Conservation (phyloP, 2,888 invertebrate genomes). For the Lottia scabra region DNA sequence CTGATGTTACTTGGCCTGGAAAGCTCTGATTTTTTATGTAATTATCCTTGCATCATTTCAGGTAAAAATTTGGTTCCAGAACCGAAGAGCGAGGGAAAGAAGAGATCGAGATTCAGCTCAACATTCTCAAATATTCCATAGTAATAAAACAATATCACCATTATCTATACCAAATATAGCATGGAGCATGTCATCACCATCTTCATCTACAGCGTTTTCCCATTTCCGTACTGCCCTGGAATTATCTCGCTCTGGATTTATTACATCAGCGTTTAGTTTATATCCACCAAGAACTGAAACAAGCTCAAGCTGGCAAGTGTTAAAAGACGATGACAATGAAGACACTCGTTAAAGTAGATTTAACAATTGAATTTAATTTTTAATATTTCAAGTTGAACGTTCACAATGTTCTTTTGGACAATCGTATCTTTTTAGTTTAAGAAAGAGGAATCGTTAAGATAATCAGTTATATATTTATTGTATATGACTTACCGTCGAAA, state of each 20-base stretch:
- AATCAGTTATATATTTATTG: no score
- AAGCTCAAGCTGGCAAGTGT: background rate
- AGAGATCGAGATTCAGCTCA: conserved; percentile 57
- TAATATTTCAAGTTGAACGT: no score
- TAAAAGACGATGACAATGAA: background rate
- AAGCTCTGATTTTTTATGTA: no score
- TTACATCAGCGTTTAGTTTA: conserved; percentile 28
- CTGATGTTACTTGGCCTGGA: no score
- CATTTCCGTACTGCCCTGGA: conserved; percentile 15
- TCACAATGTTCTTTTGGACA: no score
- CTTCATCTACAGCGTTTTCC: background rate
- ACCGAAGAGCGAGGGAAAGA: conserved; percentile 65
- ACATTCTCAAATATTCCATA: conserved; percentile 15
- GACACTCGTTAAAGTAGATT: background rate
- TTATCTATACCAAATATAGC: conserved; percentile 33
- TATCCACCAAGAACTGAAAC: conserved; percentile 10
- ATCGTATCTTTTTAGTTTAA: no score
- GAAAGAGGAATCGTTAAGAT: no score
- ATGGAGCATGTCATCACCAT: conserved; percentile 24
- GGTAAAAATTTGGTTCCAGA: conserved; percentile 70
- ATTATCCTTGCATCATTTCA: conserved; percentile 28
- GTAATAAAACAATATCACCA: conserved; percentile 32
- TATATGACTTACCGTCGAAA: no score
- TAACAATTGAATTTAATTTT: no score
- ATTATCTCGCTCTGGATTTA: conserved; percentile 21